Base-by-base conservation (phyloP, 2,888 invertebrate genomes). In the Vandiemenella viatica region DNA sequence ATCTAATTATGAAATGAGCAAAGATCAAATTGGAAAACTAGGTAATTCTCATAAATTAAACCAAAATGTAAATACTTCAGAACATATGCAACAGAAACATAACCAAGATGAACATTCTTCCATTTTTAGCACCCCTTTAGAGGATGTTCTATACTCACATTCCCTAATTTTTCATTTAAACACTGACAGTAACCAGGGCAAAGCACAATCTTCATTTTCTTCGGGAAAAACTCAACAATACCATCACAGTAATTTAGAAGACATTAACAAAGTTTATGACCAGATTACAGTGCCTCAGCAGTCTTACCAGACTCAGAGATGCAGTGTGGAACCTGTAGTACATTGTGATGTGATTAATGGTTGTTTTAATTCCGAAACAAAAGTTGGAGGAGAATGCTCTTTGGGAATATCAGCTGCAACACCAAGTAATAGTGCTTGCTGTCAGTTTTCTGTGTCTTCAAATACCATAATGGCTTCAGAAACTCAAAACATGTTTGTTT, bases 71-170 rank as follows among this genome's bases (percentile, higher is more conserved):
- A 44, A 45, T n/a, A n/a, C 45, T 5, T 13, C 37, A 1, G 46
- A 46, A n/a, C 37, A 46, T 17, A 22, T n/a, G 17, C 20, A 18
- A 16, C 41, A 15, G 16, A 8, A 43, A 19, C 45, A 37, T n/a
- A 38, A 49, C 15, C 43, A 48, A 15, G 32, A 46, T 15, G 43
- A 43, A 23, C 50, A 50, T 4, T 20, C 15, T 13, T 37, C 26
- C 15, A 42, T 41, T 20, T 16, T 20, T n/a, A 19, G 17, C 5
- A 18, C 37, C 4, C 44, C 45, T 18, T 45, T 41, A 10, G 53
- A 50, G 13, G 48, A 53, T 20, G n/a, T 42, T 22, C 37, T 53
- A 8, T 53, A 53, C 22, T 53, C 53, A 18, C 53, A 50, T 32
- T 47, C 50, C 4, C 21, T 50, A 6, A 40, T 53, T 5, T 20